Evolutionary conservation across 1,140 invertebrate genomes (phyloP).

Genomic region (Palaemon carinicauda): DNA sequence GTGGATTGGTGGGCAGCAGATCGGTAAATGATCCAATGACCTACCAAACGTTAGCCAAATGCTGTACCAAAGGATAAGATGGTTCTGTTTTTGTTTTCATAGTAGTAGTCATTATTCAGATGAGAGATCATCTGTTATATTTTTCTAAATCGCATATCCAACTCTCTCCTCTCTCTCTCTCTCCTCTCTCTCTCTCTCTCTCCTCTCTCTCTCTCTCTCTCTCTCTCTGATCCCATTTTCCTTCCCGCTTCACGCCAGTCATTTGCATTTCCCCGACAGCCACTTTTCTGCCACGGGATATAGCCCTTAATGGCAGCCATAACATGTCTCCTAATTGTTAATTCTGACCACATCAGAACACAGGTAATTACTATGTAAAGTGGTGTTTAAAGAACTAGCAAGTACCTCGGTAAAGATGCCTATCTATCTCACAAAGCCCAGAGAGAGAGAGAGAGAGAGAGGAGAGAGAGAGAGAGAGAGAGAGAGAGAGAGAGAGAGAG

Average conservation of each 20-base stretch:
- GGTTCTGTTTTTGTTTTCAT: too few species aligned
- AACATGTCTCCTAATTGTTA: constrained; percentile 4
- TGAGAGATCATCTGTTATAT: too few species aligned
- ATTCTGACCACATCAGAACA: not conserved
- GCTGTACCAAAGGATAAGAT: too few species aligned
- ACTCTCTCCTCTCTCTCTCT: not conserved
- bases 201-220: not conserved
- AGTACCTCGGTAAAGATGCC: not conserved
- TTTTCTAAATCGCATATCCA: too few species aligned
- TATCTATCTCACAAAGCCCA: not conserved
- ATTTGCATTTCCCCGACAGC: not conserved
- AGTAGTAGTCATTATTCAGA: too few species aligned
- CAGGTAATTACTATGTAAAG: constrained; percentile 32
- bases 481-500: not conserved
- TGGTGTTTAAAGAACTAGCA: constrained; percentile 23
- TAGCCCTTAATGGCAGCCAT: not conserved
- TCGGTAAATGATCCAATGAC: too few species aligned
- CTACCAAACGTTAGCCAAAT: too few species aligned
- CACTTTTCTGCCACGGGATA: not conserved
- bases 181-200: not conserved
- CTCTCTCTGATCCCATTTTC: not conserved
- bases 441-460: not conserved
- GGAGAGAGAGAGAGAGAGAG: not conserved
- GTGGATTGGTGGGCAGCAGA: too few species aligned
- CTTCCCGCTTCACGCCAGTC: not conserved